Base-by-base conservation (phyloP, 2,797 vertebrate genomes). In the Anniella stebbinsi region DNA sequence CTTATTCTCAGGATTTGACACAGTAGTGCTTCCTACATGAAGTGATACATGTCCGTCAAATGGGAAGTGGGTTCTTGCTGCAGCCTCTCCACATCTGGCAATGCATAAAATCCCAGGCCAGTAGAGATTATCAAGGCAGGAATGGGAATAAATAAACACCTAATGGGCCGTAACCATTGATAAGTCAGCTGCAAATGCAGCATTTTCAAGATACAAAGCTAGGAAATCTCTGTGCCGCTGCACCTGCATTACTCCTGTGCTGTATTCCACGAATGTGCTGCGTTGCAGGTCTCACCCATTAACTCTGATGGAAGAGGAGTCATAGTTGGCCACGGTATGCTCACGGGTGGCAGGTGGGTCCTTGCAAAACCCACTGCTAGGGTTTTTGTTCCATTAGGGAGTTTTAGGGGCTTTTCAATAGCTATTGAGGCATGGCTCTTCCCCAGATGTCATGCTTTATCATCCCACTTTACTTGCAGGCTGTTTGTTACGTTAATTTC, bases 11-110 rank as follows among this genome's bases (percentile, higher is more conserved):
- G 69, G 88, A n/a, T 60, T 1, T 3, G 51, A 86, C 41, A 88
- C 33, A 36, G 9, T 91, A 91, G 33, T 51, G n/a, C 93, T 93
- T 70, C 87, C 88, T 80, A 84, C 88, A 45, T 91, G 82, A 91
- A 89, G 28, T 48, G 78, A 89, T 92, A 67, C 78, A 93, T 81
- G 67, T 88, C 66, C 87, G n/a, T 77, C 63, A 66, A 12, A 91
- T 85, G 67, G 33, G 17, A 67, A 48, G 3, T 66, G 38, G 73
- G 57, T 80, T 80, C 36, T n/a, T 88, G 23, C 66, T 38, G 6
- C 28, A 30, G n/a, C 28, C 15, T 66, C 28, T 36, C 5, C 28
- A 21, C 28, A 73, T 4, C 17, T 5, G 9, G 41, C 30, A 30
- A 51, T 78, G 54, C 28, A n/a, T 88, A 25, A 72, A 60, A 82